Percentiles rank a stretch among this genome's conserved stretches.
phyloP scores from a whole-genome alignment of 2,113 vertebrate genomes.

The Amphilophus citrinellus region DNA sequence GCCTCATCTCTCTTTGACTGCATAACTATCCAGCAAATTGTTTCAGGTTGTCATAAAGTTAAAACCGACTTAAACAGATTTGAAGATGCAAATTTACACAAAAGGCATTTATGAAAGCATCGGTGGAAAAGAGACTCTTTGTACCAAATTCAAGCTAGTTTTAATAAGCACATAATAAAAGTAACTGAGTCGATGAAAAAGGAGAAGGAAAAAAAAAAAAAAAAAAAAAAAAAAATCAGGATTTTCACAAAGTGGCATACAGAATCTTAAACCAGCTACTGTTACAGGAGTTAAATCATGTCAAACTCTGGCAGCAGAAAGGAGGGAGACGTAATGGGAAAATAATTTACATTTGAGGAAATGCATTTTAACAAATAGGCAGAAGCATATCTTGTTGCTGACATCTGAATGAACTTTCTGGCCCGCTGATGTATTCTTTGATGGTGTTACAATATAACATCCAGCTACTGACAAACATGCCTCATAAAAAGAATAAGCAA shows the following conservation, averaged over 20 bases:
- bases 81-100: conserved; percentile 7
- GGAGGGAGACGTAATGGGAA: background rate
- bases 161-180: background rate
- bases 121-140: background rate
- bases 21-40: background rate
- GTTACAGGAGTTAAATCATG: background rate
- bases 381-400: background rate
- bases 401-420: background rate
- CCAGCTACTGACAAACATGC: background rate
- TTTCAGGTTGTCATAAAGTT: too few species aligned
- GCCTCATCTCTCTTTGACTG: background rate
- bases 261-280: background rate
- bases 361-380: background rate
- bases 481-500: background rate
- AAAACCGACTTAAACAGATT: too few species aligned
- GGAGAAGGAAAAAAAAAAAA: too few species aligned
- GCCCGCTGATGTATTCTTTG: background rate
- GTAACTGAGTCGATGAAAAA: background rate
- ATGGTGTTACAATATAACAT: background rate
- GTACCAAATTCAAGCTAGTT: background rate
- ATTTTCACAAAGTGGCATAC: background rate
- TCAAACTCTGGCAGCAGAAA: background rate
- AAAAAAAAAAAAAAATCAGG: background rate
- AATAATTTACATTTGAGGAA: background rate
- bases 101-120: background rate